phyloP scores from a whole-genome alignment of 2,113 vertebrate species.

The Dascyllus trimaculatus region DNA sequence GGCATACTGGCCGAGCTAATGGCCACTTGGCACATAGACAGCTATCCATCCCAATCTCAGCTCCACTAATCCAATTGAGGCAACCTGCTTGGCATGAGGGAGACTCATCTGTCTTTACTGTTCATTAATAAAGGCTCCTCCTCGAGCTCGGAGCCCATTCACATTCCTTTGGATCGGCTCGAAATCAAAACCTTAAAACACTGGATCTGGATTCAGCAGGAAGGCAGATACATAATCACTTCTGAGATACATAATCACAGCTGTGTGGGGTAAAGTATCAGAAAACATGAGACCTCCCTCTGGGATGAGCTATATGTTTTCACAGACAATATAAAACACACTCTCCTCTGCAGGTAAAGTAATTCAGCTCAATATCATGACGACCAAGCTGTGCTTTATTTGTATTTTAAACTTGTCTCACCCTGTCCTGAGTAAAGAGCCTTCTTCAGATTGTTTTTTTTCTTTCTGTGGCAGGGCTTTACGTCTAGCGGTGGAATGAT shows the following conservation, averaged over 20 bases:
- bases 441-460: slow-evolving; percentile 35
- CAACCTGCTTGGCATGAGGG: slow-evolving; percentile 79
- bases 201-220: slow-evolving; percentile 22
- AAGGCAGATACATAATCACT: slow-evolving; percentile 56
- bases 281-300: slow-evolving; percentile 52
- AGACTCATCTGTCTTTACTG: slow-evolving; percentile 81
- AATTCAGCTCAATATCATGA: slow-evolving; percentile 35
- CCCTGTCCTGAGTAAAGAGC: slow-evolving; percentile 27
- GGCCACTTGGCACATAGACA: slow-evolving; percentile 81
- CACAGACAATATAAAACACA: slow-evolving; percentile 29
- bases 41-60: slow-evolving; percentile 76
- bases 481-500: slow-evolving; percentile 74
- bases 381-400: neutral
- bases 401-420: slow-evolving; percentile 5
- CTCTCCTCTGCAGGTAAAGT: slow-evolving; percentile 26
- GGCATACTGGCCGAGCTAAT: slow-evolving; percentile 70
- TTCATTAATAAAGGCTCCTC: slow-evolving; percentile 78
- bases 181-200: slow-evolving; percentile 38
- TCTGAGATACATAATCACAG: slow-evolving; percentile 55
- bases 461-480: slow-evolving; percentile 54
- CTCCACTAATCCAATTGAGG: slow-evolving; percentile 80
- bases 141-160: slow-evolving; percentile 49
- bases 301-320: slow-evolving; percentile 46
- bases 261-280: slow-evolving; percentile 49
- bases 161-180: slow-evolving; percentile 65